These are phyloP conservation scores for Sus scrofa DNA, from an alignment of 2,113 vertebrate genomes.

Conservation along the genomic window DNA sequence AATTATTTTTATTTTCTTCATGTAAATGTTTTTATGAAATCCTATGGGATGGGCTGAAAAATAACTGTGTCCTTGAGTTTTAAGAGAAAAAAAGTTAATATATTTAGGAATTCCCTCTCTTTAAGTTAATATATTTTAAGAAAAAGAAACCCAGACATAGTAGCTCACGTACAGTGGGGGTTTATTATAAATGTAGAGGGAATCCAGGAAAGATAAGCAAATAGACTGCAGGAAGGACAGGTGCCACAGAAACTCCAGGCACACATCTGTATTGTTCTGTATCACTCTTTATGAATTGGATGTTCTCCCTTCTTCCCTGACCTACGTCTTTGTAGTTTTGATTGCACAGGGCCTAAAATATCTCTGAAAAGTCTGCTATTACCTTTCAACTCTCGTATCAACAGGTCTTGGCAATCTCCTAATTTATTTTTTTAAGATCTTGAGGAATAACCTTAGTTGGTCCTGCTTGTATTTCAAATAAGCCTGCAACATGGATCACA, in stretches of 20 bases:
- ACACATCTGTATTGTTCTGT: neutral
- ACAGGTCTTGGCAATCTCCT: neutral
- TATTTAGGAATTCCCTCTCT: conserved; percentile 34
- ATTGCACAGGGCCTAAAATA: conserved; percentile 20
- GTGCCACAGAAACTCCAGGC: neutral
- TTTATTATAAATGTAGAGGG: neutral
- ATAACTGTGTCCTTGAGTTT: conserved; percentile 34
- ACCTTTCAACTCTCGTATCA: neutral
- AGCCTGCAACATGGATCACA: neutral
- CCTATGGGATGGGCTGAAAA: conserved; percentile 24
- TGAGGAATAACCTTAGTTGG: neutral
- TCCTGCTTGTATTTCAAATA: neutral
- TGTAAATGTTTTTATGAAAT: conserved; percentile 44
- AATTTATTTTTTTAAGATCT: conserved; percentile 34
- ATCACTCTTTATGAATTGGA: neutral
- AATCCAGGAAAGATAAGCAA: neutral
- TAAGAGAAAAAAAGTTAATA: conserved; percentile 34
- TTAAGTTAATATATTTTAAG: conserved; percentile 57
- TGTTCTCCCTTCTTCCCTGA: neutral
- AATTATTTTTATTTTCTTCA: conserved; percentile 23
- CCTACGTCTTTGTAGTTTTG: neutral
- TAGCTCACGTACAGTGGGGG: neutral
- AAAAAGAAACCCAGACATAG: conserved; percentile 35
- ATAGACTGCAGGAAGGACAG: neutral
- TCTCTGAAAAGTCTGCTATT: conserved; percentile 12